phyloP scores from a whole-genome alignment of 1,140 invertebrate species.

The Caenorhabditis brenneri region DNA sequence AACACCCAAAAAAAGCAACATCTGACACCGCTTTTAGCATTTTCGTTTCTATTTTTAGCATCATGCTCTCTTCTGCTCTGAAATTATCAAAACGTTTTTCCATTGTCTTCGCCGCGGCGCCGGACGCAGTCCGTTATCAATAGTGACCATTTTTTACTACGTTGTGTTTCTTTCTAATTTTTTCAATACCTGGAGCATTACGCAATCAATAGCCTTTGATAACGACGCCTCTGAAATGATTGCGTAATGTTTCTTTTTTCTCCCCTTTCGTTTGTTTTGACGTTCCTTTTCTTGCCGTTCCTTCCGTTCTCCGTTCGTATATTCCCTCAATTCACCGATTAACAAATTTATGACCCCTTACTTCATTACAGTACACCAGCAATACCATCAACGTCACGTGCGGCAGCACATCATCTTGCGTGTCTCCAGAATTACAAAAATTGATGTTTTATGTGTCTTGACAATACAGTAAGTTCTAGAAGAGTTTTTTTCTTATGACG shows the following conservation, averaged over 20 bases:
- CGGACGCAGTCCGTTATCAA: conserved; percentile 29
- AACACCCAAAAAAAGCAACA: conserved; percentile 19
- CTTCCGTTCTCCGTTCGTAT: neutral
- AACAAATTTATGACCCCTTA: neutral
- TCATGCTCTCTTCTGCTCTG: neutral
- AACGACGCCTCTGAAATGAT: neutral
- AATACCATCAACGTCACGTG: conserved; percentile 4
- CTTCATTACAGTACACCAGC: conserved; percentile 13
- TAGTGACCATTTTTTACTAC: conserved; percentile 39
- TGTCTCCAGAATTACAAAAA: conserved; percentile 13
- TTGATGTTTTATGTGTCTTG: conserved; percentile 43
- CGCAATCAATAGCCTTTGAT: conserved; percentile 38
- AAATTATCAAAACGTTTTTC: conserved; percentile 13
- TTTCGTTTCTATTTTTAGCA: conserved; percentile 20
- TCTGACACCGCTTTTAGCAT: conserved; percentile 27
- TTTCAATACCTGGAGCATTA: conserved; percentile 23
- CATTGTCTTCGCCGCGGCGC: conserved; percentile 27
- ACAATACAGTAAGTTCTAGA: conserved; percentile 17
- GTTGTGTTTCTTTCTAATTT: conserved; percentile 33
- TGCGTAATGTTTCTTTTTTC: conserved; percentile 19
- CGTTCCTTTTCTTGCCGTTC: neutral
- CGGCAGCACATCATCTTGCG: conserved; percentile 16
- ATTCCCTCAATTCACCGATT: neutral
- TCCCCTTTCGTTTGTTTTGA: neutral
- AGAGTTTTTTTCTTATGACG: neutral